Evolutionary conservation across 1,140 invertebrate species (phyloP).

Genomic region (Cydia amplana): DNA sequence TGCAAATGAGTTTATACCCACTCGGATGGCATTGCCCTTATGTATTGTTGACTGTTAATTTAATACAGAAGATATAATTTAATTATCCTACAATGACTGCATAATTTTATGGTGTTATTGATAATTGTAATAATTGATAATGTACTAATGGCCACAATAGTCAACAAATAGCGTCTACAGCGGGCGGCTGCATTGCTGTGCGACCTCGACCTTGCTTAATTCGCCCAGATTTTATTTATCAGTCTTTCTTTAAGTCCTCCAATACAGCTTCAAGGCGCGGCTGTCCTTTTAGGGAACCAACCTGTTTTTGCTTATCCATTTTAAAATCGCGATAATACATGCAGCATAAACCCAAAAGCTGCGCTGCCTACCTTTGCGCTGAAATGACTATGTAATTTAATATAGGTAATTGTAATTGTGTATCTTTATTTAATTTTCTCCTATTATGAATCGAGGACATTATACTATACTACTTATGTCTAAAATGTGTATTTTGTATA

Average conservation of each 20-base stretch:
- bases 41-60: neutral
- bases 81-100: too few relatives aligned
- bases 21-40: neutral
- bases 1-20: neutral
- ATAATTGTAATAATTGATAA: too few relatives aligned
- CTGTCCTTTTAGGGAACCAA: conserved; percentile 33
- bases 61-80: neutral
- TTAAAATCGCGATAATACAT: neutral
- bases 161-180: too few relatives aligned
- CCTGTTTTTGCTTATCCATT: conserved; percentile 36
- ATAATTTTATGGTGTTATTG: too few relatives aligned
- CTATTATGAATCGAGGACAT: too few relatives aligned
- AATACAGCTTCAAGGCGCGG: neutral
- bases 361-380: too few relatives aligned
- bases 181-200: neutral
- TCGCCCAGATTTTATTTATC: conserved; percentile 47
- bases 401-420: too few relatives aligned
- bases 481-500: too few relatives aligned
- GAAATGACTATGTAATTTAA: too few relatives aligned
- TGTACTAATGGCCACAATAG: too few relatives aligned
- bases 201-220: conserved; percentile 53
- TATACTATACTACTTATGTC: too few relatives aligned
- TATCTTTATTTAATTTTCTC: too few relatives aligned
- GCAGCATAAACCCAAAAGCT: neutral
- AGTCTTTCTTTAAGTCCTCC: conserved; percentile 35